phyloP scores from a whole-genome alignment of 2,113 vertebrate genomes.

The Triplophysa rosa region DNA sequence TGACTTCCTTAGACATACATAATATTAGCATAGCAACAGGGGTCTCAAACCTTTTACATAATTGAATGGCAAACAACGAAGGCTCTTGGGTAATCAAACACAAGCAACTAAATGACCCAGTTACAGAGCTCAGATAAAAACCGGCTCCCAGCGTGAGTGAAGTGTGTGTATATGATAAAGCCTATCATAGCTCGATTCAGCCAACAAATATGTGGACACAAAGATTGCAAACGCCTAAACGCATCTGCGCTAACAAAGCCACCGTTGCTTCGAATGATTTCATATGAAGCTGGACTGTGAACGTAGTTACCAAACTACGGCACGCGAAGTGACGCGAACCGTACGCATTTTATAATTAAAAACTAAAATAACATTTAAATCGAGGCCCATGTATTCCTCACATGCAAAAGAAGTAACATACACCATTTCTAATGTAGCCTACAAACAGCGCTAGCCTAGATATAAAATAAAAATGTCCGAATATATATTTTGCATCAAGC shows the following conservation, averaged over 20 bases:
- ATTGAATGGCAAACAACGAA: slow-evolving; percentile 43
- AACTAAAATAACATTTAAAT: too few species aligned
- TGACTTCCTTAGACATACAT: slow-evolving; percentile 11
- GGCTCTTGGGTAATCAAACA: slow-evolving; percentile 40
- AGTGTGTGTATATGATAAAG: not conserved
- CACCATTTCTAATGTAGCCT: too few species aligned
- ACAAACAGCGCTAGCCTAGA: too few species aligned
- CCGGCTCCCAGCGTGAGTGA: not conserved
- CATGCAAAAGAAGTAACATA: too few species aligned
- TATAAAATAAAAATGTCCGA: too few species aligned
- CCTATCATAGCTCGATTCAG: slow-evolving; percentile 6
- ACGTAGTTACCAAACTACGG: too few species aligned
- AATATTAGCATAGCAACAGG: slow-evolving; percentile 8
- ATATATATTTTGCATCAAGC: too few species aligned
- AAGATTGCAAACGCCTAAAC: slow-evolving; percentile 4
- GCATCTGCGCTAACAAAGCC: not conserved
- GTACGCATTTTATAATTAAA: too few species aligned
- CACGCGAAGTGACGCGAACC: too few species aligned
- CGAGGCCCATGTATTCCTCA: too few species aligned
- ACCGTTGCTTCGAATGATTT: not conserved
- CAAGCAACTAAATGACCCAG: slow-evolving; percentile 41
- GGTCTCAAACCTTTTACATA: slow-evolving; percentile 28
- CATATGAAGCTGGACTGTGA: not conserved
- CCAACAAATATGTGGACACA: slow-evolving; percentile 35
- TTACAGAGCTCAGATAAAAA: slow-evolving; percentile 38